Base-by-base conservation (phyloP, 2,113 vertebrate genomes). In the Grantiella picta region DNA sequence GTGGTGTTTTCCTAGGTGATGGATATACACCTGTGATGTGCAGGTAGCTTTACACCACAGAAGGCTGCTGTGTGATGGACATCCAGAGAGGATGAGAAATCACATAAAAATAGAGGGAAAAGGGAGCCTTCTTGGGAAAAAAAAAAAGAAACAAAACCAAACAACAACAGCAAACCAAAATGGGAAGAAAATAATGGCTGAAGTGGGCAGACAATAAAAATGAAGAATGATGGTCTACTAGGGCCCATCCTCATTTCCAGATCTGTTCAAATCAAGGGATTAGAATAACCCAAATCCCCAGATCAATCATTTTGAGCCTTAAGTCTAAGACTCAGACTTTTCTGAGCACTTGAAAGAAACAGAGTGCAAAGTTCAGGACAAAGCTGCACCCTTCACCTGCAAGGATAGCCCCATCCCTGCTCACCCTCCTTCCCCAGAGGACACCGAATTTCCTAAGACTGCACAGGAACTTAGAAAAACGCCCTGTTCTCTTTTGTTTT, bases 181-280 rank as follows among this genome's bases (percentile, higher is more conserved):
- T 35, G 9, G 18, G 8, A 35, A 66, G 21, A 20, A 59, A 73
- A 60, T 59, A 57, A 12, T 21, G 0, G 40, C 12, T 53, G 11
- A 49, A 90, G 17, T 53, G 22, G 19, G 11, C 40, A 61, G 60
- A n/a, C 3, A 56, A 63, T 59, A 49, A 68, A 68, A 90, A 47
- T 29, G 2, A 75, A 36, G 28, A 65, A 16, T 0, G 0, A 16
- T 27, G 24, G 21, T n/a, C 24, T 81, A 6, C 49, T 69, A 60
- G 19, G 11, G 8, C 20, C 44, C 15, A 45, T 36, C 14, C 38
- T 82, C 52, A 79, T 38, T 42, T 82, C 20, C 31, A 54, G 19
- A 71, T 75, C 21, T 69, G 12, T 29, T 63, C 29, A 76, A 10
- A 66, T 35, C 63, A 29, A 75, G 69, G 8, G 17, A 60, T 2